Evolutionary conservation across 2,888 invertebrate species (phyloP), one percentile per base, ranked within the genome.

Genomic region (Habrosyne pyritoides): DNA sequence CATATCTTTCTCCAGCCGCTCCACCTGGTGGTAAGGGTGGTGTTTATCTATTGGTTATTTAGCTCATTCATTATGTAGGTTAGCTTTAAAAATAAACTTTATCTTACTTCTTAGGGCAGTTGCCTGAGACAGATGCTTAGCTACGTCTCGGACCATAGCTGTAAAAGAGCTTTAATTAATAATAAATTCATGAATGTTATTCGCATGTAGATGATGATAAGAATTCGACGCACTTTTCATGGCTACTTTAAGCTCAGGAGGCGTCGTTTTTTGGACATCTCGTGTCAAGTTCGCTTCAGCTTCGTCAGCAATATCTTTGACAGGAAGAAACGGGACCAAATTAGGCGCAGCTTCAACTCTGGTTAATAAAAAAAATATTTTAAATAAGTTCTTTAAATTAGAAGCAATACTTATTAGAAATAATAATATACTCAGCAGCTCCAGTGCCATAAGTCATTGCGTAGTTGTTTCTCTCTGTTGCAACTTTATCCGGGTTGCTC

Each of bases 261-360:
- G 81, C 1, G 81, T 83, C 4, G 57, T 21, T 2, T 52, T 48
- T 53, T 78, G 70, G 67, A 86, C 75, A 26, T 86, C 84, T 36
- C 55, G 62, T 0, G 61, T 60, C 24, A 89, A 66, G 33, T 79
- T 81, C 1, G 36, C 57, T 60, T 79, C 83, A 1, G 71, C 77
- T 66, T 88, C 89, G 47, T 83, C 79, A 10, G 84, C 74, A 5
- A 89, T 80, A 58, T 88, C 89, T 67, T 86, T 88, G 0, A 89
- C 61, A 0, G 87, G 86, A 24, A 79, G 62, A 61, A 70, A 86
- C 3, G 89, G 82, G 0, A 79, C 60, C 10, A 89, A 30, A 0
- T 59, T 24, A 0, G 87, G 86, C 1, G 89, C 72, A 10, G 70
- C 68, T 68, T 84, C 81, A 22, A 73, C 64, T 59, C 87, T 88